Evolutionary conservation across 2,113 vertebrate species (phyloP).

Genomic region (Pomatostomus ruficeps): DNA sequence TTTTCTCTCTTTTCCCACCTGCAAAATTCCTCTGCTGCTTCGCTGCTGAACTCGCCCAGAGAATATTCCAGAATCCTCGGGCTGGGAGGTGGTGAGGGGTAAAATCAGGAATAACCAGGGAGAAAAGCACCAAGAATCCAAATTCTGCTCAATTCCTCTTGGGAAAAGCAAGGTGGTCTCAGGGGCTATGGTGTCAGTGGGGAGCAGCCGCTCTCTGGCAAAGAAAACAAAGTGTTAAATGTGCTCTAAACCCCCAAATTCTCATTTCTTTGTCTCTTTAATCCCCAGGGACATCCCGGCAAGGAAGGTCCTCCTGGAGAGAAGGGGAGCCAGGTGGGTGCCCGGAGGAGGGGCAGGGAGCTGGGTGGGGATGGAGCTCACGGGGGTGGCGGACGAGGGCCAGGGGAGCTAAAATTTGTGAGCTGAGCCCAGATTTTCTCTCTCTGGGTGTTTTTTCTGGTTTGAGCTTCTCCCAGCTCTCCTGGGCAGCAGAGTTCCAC

Average conservation of each 20-base stretch:
- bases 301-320: conserved; percentile 94
- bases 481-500: not conserved
- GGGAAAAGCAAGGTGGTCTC: not conserved
- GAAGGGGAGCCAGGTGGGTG: conserved; percentile 86
- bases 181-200: not conserved
- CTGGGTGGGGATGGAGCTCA: not conserved
- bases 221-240: not conserved
- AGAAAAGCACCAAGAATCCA: not conserved
- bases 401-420: not conserved
- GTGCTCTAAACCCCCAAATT: not conserved
- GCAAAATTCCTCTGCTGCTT: not conserved
- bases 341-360: accelerated
- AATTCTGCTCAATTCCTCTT: not conserved
- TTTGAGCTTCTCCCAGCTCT: not conserved
- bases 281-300: conserved; percentile 89
- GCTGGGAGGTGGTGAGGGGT: not conserved
- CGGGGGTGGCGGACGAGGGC: not conserved
- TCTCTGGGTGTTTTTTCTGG: not conserved
- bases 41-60: not conserved
- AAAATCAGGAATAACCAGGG: not conserved
- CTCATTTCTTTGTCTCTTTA: not conserved
- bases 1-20: not conserved
- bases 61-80: not conserved
- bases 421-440: not conserved
- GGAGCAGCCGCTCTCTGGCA: not conserved